phyloP scores from a whole-genome alignment of 2,797 vertebrate species.

The Harpagifer antarcticus region DNA sequence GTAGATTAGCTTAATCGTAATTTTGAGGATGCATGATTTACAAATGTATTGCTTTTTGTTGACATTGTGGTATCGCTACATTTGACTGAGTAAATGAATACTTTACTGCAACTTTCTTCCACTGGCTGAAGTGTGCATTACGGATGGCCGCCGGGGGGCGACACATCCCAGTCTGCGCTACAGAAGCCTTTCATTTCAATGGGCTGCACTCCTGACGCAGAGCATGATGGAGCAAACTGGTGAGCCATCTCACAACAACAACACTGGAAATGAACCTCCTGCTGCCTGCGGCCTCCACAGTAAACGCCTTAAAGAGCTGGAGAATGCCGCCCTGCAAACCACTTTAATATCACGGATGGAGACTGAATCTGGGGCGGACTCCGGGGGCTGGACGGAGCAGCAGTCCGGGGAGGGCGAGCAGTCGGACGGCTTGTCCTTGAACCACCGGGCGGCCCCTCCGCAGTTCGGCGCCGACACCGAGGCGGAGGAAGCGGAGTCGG shows the following conservation, averaged over 20 bases:
- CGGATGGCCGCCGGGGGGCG: conserved; percentile 44
- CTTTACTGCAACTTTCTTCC: not conserved
- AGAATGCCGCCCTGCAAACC: conserved; percentile 83
- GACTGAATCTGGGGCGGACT: conserved; percentile 60
- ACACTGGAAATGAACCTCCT: conserved; percentile 57
- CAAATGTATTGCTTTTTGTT: not conserved
- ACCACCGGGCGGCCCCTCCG: conserved; percentile 46
- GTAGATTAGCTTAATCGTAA: not conserved
- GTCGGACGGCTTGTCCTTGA: conserved; percentile 72
- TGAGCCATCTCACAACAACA: conserved; percentile 55
- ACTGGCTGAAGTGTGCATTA: conserved; percentile 3
- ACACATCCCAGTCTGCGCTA: conserved; percentile 17
- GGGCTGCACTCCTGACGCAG: conserved; percentile 63
- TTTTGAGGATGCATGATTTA: not conserved
- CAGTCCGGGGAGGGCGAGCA: conserved; percentile 62
- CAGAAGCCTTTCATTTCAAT: not conserved
- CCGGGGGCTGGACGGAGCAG: conserved; percentile 53
- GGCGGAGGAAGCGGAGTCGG: conserved; percentile 51
- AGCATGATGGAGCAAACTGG: conserved; percentile 80
- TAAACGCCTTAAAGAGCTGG: conserved; percentile 83
- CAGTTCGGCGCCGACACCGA: conserved; percentile 42
- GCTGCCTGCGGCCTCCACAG: conserved; percentile 67
- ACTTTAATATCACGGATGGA: conserved; percentile 81
- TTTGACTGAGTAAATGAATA: not conserved
- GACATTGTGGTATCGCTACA: not conserved